Base-by-base conservation (phyloP, 1,140 invertebrate species). In the Parasteatoda tepidariorum region DNA sequence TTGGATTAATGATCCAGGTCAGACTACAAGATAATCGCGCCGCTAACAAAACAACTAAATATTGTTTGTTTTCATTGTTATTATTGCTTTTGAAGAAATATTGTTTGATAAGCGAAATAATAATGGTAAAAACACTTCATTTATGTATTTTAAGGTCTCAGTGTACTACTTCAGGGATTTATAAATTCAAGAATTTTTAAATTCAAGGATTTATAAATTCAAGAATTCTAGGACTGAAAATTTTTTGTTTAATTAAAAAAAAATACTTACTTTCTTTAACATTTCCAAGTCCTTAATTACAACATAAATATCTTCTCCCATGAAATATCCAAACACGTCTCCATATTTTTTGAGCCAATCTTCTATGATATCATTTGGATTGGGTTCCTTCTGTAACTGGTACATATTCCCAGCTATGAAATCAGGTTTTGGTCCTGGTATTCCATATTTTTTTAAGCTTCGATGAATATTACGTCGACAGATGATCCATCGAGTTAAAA, bases 341-440 rank as follows among this genome's bases (percentile, higher is more conserved):
- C 89, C 89, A 85, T 87, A 89, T 34, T 87, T 22, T 48, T 86
- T 55, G 4, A 87, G 68, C 89, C 89, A 90, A 61, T 87, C 38
- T 3, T 84, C 67, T 18, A 89, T 85, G 18, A 88, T 75, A 13
- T 71, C 61, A 28, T 75, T 68, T 22, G 64, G 75, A 22, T 71
- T 84, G 2, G 88, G 74, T 15, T 82, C 84, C 7, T 84, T n/a
- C 3, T 85, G 61, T 9, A 88, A 34, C 2, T 83, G 41, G 26
- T 82, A n/a, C 64, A 87, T 82, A 83, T 88, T 89, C 24, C 89
- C 89, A 26, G 75, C 85, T n/a, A 88, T 67, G 9, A 89, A 74
- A 54, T 85, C 83, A 11, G 89, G 88, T 31, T 85, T 62, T 22
- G 89, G 88, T n/a, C 87, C 88, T 1, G 87, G 88, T 73, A 89